Conservation (phyloP, 2,888 invertebrate genomes). For the Apoda limacodes region DNA sequence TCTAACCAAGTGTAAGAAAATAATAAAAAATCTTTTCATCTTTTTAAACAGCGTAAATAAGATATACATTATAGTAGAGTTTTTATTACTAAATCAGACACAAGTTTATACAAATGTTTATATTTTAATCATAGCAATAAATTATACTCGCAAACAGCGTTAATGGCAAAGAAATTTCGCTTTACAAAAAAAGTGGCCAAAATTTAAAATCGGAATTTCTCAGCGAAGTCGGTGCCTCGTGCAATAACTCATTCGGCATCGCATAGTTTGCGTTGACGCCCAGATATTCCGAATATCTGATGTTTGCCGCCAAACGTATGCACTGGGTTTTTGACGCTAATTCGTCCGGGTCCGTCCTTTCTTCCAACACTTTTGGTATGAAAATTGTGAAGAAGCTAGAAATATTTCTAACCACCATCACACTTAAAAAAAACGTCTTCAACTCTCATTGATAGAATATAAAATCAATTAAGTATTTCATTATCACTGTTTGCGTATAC, state of each 20-base stretch:
- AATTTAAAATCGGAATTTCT: conserved; percentile 21
- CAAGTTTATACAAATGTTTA: no score
- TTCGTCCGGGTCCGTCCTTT: conserved; percentile 34
- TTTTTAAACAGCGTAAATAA: no score
- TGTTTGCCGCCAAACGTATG: conserved; percentile 31
- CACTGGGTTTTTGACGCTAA: conserved; percentile 37
- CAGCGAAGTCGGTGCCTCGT: conserved; percentile 9
- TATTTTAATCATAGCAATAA: no score
- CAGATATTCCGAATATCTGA: conserved; percentile 27
- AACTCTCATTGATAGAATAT: no score
- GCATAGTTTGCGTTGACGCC: conserved; percentile 33
- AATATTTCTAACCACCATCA: conserved; percentile 7
- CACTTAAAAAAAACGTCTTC: no score
- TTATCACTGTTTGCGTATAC: no score
- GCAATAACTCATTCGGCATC: conserved; percentile 35
- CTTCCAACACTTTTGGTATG: background rate
- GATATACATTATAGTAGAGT: no score
- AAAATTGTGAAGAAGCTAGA: background rate
- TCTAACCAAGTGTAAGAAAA: no score
- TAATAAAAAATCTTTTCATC: no score
- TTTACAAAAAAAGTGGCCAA: conserved; percentile 19
- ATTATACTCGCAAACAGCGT: background rate
- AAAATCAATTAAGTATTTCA: no score
- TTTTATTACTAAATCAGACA: no score
- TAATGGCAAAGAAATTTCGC: conserved; percentile 4